Conservation (phyloP, 2,797 vertebrate species). For the Botia almorhae region DNA sequence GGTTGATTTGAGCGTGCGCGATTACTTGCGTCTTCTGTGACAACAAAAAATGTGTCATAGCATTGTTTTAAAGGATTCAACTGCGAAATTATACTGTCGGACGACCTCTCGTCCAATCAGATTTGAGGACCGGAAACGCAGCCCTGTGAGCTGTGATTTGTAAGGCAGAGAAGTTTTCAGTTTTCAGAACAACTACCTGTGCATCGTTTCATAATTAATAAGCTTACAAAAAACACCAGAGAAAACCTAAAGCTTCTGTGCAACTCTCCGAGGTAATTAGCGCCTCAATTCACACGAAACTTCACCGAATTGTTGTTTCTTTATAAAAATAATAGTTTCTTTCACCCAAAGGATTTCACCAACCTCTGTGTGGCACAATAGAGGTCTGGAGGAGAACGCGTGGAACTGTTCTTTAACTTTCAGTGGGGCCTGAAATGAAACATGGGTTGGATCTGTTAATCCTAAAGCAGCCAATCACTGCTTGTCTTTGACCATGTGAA, state of each 20-base stretch:
- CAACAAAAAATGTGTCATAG: no score
- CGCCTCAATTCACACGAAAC: constrained; percentile 73
- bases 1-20: not conserved
- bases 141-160: constrained; percentile 60
- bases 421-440: constrained; percentile 59
- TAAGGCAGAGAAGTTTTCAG: constrained; percentile 56
- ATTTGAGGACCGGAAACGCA: constrained; percentile 19
- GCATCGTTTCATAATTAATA: constrained; percentile 81
- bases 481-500: constrained; percentile 28
- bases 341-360: constrained; percentile 62
- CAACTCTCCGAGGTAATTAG: constrained; percentile 79
- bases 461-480: constrained; percentile 10
- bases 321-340: constrained; percentile 79
- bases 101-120: not conserved
- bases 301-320: constrained; percentile 68
- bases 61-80: no score
- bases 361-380: constrained; percentile 43
- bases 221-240: constrained; percentile 69
- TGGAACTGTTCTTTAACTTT: constrained; percentile 47
- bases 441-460: constrained; percentile 38
- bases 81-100: not conserved
- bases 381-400: constrained; percentile 14
- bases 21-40: no score
- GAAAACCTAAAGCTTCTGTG: constrained; percentile 67
- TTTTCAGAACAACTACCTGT: constrained; percentile 76